phyloP scores from a whole-genome alignment of 2,888 invertebrate species.

The Limnephilus lunatus region DNA sequence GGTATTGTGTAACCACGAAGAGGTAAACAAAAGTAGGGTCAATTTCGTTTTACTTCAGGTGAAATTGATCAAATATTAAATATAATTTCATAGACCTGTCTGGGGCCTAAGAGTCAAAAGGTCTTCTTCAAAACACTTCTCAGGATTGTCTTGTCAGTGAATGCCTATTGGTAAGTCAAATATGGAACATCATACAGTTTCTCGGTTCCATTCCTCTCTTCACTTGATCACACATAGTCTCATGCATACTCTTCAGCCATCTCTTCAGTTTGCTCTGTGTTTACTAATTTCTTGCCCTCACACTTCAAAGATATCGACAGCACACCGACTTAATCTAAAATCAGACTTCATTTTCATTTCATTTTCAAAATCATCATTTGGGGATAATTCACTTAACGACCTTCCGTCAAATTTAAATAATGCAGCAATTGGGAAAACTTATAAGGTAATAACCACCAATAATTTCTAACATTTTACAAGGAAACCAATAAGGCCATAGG shows the following conservation, averaged over 20 bases:
- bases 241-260: background rate
- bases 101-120: background rate
- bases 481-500: too few species aligned
- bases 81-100: background rate
- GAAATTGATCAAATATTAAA: background rate
- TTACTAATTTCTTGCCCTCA: background rate
- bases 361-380: too few species aligned
- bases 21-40: background rate
- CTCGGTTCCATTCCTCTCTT: background rate
- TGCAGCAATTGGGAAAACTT: too few species aligned
- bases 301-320: background rate
- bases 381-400: too few species aligned
- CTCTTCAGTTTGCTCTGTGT: background rate
- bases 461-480: too few species aligned
- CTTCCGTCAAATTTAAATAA: too few species aligned
- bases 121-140: background rate
- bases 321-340: background rate
- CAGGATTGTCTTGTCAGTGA: background rate
- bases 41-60: background rate
- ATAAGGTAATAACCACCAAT: too few species aligned
- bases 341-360: too few species aligned
- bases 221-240: background rate
- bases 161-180: background rate
- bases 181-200: background rate
- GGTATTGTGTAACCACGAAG: background rate